Percentiles rank a stretch among this genome's conserved stretches.
These are phyloP conservation scores for Berghia stephanieae DNA, from an alignment of 1,140 invertebrate genomes.

Conservation along the genomic window DNA sequence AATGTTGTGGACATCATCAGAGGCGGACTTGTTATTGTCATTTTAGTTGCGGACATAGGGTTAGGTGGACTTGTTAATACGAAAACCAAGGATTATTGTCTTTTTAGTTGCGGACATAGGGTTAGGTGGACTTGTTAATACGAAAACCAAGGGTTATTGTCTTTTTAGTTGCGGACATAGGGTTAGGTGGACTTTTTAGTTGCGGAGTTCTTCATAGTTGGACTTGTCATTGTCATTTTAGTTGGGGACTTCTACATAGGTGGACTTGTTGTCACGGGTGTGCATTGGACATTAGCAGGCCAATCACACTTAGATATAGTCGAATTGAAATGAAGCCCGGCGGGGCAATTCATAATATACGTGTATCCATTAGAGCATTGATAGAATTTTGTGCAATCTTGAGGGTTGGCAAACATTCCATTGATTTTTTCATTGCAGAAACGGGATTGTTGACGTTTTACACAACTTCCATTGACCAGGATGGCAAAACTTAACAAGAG, in stretches of 20 bases:
- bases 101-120: not conserved
- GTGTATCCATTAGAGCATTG: not conserved
- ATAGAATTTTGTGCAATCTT: conserved; percentile 18
- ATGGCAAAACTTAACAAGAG: too few species aligned
- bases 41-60: too few species aligned
- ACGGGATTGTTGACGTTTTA: too few species aligned
- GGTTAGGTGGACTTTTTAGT: not conserved
- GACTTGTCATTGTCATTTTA: not conserved
- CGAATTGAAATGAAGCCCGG: not conserved
- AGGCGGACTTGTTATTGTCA: too few species aligned
- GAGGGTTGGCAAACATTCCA: not conserved
- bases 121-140: too few species aligned
- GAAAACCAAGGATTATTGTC: too few species aligned
- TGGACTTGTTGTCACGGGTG: not conserved
- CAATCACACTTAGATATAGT: not conserved
- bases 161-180: not conserved
- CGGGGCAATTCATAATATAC: not conserved
- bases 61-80: too few species aligned
- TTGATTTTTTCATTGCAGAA: not conserved
- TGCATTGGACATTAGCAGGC: conserved; percentile 10
- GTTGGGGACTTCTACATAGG: not conserved
- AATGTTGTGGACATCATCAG: too few species aligned
- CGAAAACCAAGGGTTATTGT: too few species aligned
- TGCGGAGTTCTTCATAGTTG: not conserved
- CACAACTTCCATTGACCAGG: too few species aligned